A percentile compares a stretch with the other conserved stretches of the same genome.
Evolutionary conservation across 2,113 vertebrate species (phyloP).

Genomic region (Corynorhinus townsendii): DNA sequence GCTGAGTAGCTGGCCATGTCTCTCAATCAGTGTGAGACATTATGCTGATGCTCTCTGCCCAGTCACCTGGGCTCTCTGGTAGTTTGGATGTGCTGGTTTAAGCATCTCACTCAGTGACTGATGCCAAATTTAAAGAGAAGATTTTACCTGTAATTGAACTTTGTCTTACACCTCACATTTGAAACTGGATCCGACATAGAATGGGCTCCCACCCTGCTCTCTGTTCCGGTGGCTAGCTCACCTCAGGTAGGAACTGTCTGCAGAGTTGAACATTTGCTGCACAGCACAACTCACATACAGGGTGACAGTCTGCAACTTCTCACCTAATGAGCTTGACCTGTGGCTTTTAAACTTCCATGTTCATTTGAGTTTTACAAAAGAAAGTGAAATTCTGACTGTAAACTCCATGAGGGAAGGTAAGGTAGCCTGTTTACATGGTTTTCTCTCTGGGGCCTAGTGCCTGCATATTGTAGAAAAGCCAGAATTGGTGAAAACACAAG

Average conservation of each 20-base stretch:
- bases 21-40: neutral
- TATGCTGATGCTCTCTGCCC: neutral
- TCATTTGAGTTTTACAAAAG: neutral
- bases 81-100: neutral
- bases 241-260: neutral
- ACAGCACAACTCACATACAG: conserved; percentile 41
- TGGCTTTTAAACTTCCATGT: neutral
- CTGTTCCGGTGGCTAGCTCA: conserved; percentile 59
- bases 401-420: neutral
- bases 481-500: neutral
- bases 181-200: neutral
- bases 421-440: neutral
- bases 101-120: neutral
- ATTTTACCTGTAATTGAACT: neutral
- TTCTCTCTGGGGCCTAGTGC: neutral
- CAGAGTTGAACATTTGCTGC: neutral
- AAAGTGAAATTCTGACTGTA: neutral
- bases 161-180: neutral
- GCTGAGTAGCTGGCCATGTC: neutral
- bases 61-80: neutral
- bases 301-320: conserved; percentile 8
- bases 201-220: neutral
- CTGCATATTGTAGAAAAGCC: neutral
- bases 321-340: neutral
- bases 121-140: neutral